Conservation (phyloP, 1,140 invertebrate genomes). For the Diuraphis noxia region DNA sequence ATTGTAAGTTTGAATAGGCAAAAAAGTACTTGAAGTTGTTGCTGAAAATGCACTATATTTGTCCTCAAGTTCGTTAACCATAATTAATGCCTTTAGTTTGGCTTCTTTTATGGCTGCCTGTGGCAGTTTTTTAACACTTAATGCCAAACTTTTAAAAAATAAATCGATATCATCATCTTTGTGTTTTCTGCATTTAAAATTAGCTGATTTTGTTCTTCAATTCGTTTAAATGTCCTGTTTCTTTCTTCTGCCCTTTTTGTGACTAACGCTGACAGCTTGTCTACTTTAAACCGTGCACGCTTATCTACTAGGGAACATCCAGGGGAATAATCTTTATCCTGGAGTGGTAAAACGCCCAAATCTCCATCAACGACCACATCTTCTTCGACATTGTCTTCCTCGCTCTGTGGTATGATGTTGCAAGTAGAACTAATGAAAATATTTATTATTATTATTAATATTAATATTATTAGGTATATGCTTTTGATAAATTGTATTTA, state of each 20-base stretch:
- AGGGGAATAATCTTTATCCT: neutral
- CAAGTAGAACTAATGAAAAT: constrained; percentile 1
- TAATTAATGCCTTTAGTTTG: neutral
- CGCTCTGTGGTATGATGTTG: neutral
- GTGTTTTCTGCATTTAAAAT: neutral
- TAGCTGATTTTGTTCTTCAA: neutral
- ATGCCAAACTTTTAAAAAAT: neutral
- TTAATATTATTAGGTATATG: neutral
- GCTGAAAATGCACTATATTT: neutral
- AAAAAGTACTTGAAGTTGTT: too few relatives aligned
- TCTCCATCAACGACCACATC: neutral
- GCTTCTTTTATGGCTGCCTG: neutral
- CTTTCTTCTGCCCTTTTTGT: neutral
- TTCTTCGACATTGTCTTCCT: neutral
- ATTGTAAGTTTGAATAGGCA: too few relatives aligned
- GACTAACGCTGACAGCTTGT: neutral
- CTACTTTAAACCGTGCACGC: neutral
- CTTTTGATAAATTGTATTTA: neutral
- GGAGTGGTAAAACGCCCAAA: neutral
- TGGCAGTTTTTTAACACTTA: neutral
- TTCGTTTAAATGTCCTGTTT: neutral
- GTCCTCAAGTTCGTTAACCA: neutral
- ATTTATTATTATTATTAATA: neutral
- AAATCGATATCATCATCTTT: neutral
- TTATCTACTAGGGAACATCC: neutral